Conservation (phyloP, 2,888 invertebrate genomes). For the Chrysolina americana region DNA sequence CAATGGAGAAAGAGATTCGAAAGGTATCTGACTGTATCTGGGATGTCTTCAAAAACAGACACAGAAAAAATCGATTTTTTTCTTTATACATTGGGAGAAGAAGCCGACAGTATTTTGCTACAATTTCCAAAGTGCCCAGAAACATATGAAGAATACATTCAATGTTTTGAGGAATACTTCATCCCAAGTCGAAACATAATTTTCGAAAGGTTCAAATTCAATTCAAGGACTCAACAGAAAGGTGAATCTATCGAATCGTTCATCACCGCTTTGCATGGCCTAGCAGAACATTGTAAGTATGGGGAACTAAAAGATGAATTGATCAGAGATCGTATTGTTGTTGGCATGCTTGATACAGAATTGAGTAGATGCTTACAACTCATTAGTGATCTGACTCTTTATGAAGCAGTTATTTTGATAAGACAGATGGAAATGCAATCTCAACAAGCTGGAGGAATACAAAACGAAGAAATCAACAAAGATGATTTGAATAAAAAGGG, state of each 20-base stretch:
- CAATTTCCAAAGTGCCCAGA: neutral
- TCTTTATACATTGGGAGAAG: conserved; percentile 7
- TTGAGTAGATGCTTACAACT: conserved; percentile 41
- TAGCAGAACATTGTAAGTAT: conserved; percentile 53
- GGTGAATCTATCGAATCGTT: conserved; percentile 47
- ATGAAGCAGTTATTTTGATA: neutral
- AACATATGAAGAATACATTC: neutral
- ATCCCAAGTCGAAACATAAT: conserved; percentile 49
- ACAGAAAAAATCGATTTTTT: conserved; percentile 9
- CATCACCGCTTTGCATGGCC: conserved; percentile 51
- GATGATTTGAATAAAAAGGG: neutral
- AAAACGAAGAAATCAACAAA: neutral
- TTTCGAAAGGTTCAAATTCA: conserved; percentile 50
- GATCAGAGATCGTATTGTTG: conserved; percentile 55
- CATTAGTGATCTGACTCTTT: neutral
- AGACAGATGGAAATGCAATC: neutral
- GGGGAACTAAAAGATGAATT: conserved; percentile 51
- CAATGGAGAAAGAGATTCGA: conserved; percentile 25
- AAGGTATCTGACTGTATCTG: conserved; percentile 5
- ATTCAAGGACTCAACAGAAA: conserved; percentile 46
- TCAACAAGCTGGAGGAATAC: too few relatives aligned
- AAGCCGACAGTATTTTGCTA: conserved; percentile 5
- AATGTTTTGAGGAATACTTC: conserved; percentile 44
- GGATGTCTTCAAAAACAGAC: neutral
- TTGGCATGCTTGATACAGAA: conserved; percentile 50